Base-by-base conservation (phyloP, 2,797 vertebrate species). In the Neopelma chrysocephalum region DNA sequence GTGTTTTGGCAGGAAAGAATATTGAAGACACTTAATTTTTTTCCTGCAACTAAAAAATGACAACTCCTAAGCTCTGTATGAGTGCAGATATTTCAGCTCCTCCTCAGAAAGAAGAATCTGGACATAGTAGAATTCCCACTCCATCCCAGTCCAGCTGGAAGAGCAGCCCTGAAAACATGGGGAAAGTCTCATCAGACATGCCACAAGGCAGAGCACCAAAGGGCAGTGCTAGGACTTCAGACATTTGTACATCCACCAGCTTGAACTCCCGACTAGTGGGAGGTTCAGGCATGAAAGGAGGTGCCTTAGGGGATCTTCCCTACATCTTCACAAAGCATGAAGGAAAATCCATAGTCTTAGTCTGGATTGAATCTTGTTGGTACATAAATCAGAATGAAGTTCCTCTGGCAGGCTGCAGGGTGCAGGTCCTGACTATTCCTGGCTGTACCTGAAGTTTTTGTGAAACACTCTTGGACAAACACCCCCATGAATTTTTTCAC, bases 401-500 rank as follows among this genome's bases (percentile, higher is more conserved):
- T 82, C 17, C 61, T 70, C 48, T 57, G 56, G 17, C 25, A 90
- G 57, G 72, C 22, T 57, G 16, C 29, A 68, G 70, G 45, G 1
- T 68, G 16, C 34, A 87, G 71, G 26, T 4, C 54, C 34, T 47
- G 31, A n/a, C 42, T 57, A 1, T 15, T 58, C 4, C 10, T 38
- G 64, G 21, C 16, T 62, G 40, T 14, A 21, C 34, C 34, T 18
- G 43, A 70, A 79, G 47, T 15, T 53, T 3, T 9, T 40, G 10
- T 31, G 34, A 66, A 75, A 72, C 10, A 25, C 2, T 15, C 2
- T 16, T 56, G 83, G 62, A 69, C 14, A 62, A 53, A 1, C 13
- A n/a, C 6, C 8, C 8, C 32, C 3, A 4, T 2, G 23, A 73
- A 9, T 21, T 42, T 83, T 32, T 10, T 2, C 18, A 57, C 0